phyloP scores from a whole-genome alignment of 2,113 vertebrate species.

The Chaetorhynchus papuensis region DNA sequence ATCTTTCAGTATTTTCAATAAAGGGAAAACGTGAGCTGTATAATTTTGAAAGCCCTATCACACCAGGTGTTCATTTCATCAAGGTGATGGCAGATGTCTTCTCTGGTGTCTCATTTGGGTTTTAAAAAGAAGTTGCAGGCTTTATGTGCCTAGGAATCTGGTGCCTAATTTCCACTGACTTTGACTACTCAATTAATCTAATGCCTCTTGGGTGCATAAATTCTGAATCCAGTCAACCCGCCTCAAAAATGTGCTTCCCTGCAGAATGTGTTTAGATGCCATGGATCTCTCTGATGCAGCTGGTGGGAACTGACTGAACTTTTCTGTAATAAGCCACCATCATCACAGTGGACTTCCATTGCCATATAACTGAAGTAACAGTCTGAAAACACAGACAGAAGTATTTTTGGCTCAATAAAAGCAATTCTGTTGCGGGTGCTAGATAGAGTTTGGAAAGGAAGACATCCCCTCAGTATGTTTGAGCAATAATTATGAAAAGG shows the following conservation, averaged over 20 bases:
- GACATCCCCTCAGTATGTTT: rapidly evolving
- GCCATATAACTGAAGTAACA: neutral
- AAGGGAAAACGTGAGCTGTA: neutral
- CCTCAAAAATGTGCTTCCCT: neutral
- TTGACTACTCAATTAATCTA: neutral
- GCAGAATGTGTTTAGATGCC: neutral
- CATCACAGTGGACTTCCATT: neutral
- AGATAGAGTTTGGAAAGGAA: neutral
- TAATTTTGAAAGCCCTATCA: neutral
- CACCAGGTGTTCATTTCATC: neutral
- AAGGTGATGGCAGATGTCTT: neutral
- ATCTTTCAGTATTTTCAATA: neutral
- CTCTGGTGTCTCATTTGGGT: neutral
- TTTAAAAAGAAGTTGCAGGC: neutral
- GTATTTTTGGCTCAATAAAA: neutral
- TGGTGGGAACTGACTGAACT: neutral
- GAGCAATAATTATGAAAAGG: neutral
- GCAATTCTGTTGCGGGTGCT: neutral
- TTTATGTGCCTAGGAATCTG: neutral
- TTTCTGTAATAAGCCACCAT: neutral
- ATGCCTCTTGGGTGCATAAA: neutral
- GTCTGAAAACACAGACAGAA: neutral
- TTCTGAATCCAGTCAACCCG: neutral
- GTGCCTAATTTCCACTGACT: neutral
- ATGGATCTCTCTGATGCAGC: neutral